Base-by-base conservation (phyloP, 2,113 vertebrate species). In the Sigmodon hispidus region DNA sequence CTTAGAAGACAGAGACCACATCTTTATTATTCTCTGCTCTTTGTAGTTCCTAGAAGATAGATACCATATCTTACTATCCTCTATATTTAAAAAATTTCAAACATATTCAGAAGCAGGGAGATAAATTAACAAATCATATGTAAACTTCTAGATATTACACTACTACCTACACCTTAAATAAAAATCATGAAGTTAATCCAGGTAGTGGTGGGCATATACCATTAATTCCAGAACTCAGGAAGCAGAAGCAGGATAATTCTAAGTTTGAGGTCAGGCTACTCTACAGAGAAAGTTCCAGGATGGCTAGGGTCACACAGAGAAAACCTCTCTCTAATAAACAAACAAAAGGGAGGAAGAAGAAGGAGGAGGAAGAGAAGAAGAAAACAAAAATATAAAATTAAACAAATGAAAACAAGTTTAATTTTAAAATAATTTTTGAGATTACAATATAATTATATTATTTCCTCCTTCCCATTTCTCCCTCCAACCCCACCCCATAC, bases 321-420 rank as follows among this genome's bases (percentile, higher is more conserved):
- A 69, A 69, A 21, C 8, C 36, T 40, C 36, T 70, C 36, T 70
- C 21, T 19, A 59, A 59, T 59, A 59, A 59, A 16, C 15, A 57
- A 5, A 19, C 16, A 57, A 19, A 16, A 57, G 55, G 5, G 4
- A 57, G 55, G 16, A 16, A 57, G 55, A 19, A 16, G 4, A 19
- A 21, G 15, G 16, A n/a, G 21, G 8, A 70, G 61, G 11, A 26
- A 63, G 61, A 26, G 8, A 63, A 63, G 61, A 9, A 29, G 29
- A 26, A 31, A 29, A 85, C 57, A 29, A 29, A 61, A 61, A 24
- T 8, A 61, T n/a, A 36, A 15, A 70, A 16, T n/a, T 57, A 81
- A 90, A 63, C 34, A 67, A 70, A 95, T 22, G 24, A 86, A 95
- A 57, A 21, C 16, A 96, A 86, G 24, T 59, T 91, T 76, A 80